Percentiles rank a stretch among this genome's conserved stretches.
phyloP scores from a whole-genome alignment of 2,113 vertebrate genomes.

The Microcebus griseorufus region DNA sequence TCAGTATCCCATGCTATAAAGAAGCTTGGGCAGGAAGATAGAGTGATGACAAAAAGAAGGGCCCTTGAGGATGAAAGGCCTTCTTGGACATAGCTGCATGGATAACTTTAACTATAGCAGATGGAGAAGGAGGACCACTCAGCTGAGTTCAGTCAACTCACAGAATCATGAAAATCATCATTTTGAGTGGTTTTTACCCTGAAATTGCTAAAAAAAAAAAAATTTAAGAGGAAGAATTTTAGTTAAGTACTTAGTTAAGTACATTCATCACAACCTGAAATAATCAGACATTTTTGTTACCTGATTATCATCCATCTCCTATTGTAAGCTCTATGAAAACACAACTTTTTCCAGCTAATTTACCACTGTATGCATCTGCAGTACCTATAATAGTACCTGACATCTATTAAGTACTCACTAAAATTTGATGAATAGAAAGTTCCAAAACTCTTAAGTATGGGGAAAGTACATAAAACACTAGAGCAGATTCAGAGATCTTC shows the following conservation, averaged over 20 bases:
- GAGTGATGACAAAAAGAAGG: neutral
- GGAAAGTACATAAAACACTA: neutral
- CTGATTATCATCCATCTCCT: neutral
- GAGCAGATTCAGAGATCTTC: neutral
- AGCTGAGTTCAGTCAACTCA: neutral
- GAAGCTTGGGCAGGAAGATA: neutral
- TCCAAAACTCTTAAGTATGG: neutral
- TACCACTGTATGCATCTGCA: rapidly evolving
- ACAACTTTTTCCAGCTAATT: neutral
- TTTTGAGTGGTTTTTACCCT: neutral
- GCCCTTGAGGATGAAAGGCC: neutral
- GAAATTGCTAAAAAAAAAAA: neutral
- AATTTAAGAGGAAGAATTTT: too few species aligned
- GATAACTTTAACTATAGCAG: neutral
- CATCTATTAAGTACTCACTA: neutral
- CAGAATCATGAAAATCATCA: neutral
- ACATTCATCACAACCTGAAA: neutral
- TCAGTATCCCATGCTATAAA: neutral
- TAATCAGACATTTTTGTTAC: neutral
- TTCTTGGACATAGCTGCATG: neutral
- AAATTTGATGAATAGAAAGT: neutral
- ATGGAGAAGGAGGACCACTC: neutral
- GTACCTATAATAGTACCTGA: neutral
- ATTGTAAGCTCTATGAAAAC: neutral
- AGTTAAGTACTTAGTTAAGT: neutral